Evolutionary conservation across 2,888 invertebrate genomes (phyloP).

Genomic region (Eupeodes latifasciatus): DNA sequence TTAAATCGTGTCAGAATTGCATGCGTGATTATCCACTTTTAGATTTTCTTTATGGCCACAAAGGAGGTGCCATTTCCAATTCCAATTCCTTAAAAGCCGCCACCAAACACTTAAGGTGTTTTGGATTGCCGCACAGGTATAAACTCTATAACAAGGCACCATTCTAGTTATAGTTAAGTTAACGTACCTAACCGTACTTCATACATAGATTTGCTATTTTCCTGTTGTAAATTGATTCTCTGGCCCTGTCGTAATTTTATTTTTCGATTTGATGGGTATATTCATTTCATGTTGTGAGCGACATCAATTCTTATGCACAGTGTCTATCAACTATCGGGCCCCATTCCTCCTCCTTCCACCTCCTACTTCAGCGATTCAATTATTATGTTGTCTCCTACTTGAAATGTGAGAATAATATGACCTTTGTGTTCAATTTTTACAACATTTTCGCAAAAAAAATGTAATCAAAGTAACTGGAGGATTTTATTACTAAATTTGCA

Average conservation of each 20-base stretch:
- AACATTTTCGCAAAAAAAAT: neutral
- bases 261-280: constrained; percentile 40
- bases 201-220: neutral
- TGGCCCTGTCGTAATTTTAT: constrained; percentile 8
- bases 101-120: constrained; percentile 50
- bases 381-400: constrained; percentile 23
- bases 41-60: constrained; percentile 71
- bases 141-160: constrained; percentile 46
- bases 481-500: constrained; percentile 6
- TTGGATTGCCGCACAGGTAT: constrained; percentile 5
- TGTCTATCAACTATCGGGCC: too few relatives aligned
- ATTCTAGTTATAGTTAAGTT: neutral
- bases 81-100: constrained; percentile 13
- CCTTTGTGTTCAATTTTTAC: neutral
- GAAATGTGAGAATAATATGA: constrained; percentile 6
- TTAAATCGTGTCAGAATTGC: constrained; percentile 69
- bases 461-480: neutral
- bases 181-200: neutral
- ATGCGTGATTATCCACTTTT: constrained; percentile 74
- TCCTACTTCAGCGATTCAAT: neutral
- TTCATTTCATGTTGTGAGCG: constrained; percentile 26
- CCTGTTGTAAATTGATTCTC: constrained; percentile 63
- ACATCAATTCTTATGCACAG: constrained; percentile 18
- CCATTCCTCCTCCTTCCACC: too few relatives aligned
- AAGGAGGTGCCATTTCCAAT: constrained; percentile 52